Evolutionary conservation across 2,888 invertebrate genomes (phyloP).

Genomic region (Xanthia icteritia): DNA sequence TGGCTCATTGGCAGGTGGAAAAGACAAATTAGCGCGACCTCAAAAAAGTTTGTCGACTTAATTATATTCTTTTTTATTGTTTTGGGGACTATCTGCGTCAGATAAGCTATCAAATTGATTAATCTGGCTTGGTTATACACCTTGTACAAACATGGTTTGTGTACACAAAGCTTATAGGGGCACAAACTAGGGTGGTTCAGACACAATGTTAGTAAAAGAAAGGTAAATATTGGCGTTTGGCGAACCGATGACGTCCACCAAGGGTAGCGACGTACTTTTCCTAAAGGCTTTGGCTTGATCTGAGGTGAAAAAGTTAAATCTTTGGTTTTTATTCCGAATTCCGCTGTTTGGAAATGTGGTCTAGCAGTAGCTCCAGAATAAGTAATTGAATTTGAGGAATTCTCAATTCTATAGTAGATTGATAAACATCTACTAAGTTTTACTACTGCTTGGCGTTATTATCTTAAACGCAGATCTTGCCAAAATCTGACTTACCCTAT

Average conservation of each 20-base stretch:
- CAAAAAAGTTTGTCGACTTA: neutral
- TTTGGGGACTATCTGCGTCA: constrained; percentile 10
- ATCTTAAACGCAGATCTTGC: neutral
- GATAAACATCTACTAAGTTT: neutral
- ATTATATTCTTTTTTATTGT: constrained; percentile 31
- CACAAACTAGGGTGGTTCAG: constrained; percentile 35
- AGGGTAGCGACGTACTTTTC: constrained; percentile 1
- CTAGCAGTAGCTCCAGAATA: neutral
- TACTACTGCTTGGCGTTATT: neutral
- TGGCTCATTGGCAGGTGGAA: constrained; percentile 6
- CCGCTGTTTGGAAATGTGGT: neutral
- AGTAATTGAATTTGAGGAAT: neutral
- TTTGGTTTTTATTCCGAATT: neutral
- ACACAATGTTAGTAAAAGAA: constrained; percentile 40
- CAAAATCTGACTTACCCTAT: neutral
- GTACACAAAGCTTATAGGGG: constrained; percentile 37
- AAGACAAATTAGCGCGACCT: neutral
- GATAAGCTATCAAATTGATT: constrained; percentile 49
- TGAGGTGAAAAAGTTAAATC: neutral
- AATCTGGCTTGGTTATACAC: constrained; percentile 30
- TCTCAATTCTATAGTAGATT: neutral
- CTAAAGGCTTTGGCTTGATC: neutral
- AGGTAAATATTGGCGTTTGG: constrained; percentile 49
- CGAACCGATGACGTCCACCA: constrained; percentile 18
- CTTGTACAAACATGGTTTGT: constrained; percentile 42